Evolutionary conservation across 2,888 invertebrate genomes (phyloP), one percentile per base, ranked within the genome.

Genomic region (Ophioninae sp.): DNA sequence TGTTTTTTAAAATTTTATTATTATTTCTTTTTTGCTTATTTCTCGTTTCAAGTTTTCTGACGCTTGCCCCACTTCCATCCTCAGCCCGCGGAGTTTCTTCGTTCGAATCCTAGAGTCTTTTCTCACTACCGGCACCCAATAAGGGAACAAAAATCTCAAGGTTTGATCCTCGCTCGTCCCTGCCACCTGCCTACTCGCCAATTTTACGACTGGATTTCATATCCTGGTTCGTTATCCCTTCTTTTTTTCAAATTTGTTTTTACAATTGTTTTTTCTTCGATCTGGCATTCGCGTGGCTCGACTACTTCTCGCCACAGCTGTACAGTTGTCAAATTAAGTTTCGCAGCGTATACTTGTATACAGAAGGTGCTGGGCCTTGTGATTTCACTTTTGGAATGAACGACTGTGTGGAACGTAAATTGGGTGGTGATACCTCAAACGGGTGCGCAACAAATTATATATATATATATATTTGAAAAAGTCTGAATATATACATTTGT

Each of bases 131-230:
- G 7, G 23, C 51, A 30, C 20, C 37, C 17, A 39, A 59, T 23
- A 56, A 39, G 8, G 10, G 22, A 65, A 39, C 10, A 64, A 61
- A 56, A 63, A 20, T 51, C 63, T 51, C 30, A 6, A 8, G 41
- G 6, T 79, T 72, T 20, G 56, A 74, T 20, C 41, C 63, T 44
- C 23, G 74, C 71, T 39, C 39, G 20, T 65, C 56, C 22, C 6
- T 75, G 22, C 64, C 79, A 79, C 71, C 79, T 79, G 79, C 65
- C 23, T 63, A n/a, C 10, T 59, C 59, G 58, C 6, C 39, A n/a
- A 71, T 59, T 22, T 72, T 6, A 7, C 59, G 59, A 59, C 5
- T 39, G 7, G 20, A 8, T 37, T 72, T 59, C 63, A n/a, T 9
- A 20, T 39, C 9, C 41, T 63, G 23, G 22, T 72, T 59, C 63